Conservation (phyloP, 2,888 invertebrate species). For the Meiosimyza decipiens region DNA sequence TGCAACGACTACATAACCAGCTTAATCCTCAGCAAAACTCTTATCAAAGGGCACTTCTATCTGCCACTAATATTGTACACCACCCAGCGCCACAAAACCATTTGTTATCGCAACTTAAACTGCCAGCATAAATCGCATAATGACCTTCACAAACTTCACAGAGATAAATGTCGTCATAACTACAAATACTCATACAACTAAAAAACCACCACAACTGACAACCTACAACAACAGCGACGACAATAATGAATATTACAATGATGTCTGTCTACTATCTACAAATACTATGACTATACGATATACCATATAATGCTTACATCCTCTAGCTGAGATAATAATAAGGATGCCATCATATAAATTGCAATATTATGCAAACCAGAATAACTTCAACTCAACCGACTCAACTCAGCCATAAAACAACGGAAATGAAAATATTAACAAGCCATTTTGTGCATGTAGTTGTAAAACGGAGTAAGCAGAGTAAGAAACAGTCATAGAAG, state of each 20-base stretch:
- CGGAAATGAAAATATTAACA: constrained; percentile 63
- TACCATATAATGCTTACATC: neutral
- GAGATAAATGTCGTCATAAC: neutral
- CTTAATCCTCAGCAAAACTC: too few relatives aligned
- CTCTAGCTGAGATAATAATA: constrained; percentile 31
- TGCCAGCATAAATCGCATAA: neutral
- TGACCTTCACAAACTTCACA: constrained; percentile 9
- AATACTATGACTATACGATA: neutral
- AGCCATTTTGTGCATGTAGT: constrained; percentile 39
- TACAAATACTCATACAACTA: constrained; percentile 4
- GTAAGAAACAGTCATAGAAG: too few relatives aligned
- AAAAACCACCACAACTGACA: neutral
- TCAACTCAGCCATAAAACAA: constrained; percentile 52
- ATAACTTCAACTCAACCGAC: constrained; percentile 36
- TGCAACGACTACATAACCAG: too few relatives aligned
- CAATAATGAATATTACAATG: neutral
- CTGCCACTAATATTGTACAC: too few relatives aligned
- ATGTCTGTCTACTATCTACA: neutral
- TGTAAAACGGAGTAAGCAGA: too few relatives aligned
- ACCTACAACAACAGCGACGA: neutral
- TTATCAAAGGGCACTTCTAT: too few relatives aligned
- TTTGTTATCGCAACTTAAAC: neutral
- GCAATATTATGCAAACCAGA: constrained; percentile 62
- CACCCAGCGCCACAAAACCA: neutral
- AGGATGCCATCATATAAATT: constrained; percentile 61